A percentile compares a stretch with the other conserved stretches of the same genome.
phyloP scores from a whole-genome alignment of 2,888 invertebrate species.

The Diplolepis rosae region DNA sequence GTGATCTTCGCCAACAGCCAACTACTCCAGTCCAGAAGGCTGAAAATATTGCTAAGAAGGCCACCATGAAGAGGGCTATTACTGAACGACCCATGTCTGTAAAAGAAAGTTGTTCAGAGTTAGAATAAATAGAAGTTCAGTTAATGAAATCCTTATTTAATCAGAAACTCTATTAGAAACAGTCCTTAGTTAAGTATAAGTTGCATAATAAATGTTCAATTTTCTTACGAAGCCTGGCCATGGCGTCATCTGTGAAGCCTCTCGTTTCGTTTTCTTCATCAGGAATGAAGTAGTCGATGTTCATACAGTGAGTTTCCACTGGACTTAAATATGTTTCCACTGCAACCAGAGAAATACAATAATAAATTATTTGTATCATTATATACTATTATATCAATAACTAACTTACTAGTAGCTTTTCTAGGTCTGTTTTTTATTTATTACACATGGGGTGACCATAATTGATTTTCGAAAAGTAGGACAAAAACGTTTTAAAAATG shows the following conservation, averaged over 20 bases:
- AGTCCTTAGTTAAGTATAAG: neutral
- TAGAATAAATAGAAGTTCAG: constrained; percentile 29
- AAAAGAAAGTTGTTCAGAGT: constrained; percentile 45
- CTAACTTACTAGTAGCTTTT: too few relatives aligned
- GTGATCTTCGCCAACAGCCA: constrained; percentile 97
- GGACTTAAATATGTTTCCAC: constrained; percentile 92
- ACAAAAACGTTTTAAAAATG: too few relatives aligned
- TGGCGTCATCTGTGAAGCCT: constrained; percentile 86
- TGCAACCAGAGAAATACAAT: constrained; percentile 68
- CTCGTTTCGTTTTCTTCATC: constrained; percentile 90
- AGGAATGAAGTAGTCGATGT: constrained; percentile 94
- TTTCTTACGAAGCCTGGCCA: constrained; percentile 86
- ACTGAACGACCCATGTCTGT: constrained; percentile 92
- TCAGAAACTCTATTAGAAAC: neutral
- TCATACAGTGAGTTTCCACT: constrained; percentile 95
- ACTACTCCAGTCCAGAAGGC: constrained; percentile 97
- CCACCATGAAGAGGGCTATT: constrained; percentile 94
- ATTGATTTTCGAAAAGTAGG: too few relatives aligned
- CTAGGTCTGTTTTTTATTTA: too few relatives aligned
- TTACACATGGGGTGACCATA: too few relatives aligned
- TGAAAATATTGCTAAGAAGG: constrained; percentile 92
- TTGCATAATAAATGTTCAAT: constrained; percentile 18
- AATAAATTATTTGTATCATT: constrained; percentile 30
- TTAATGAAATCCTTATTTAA: constrained; percentile 3
- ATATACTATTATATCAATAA: constrained; percentile 32